Conservation (phyloP, 2,888 invertebrate genomes). For the Anthophora plumipes region DNA sequence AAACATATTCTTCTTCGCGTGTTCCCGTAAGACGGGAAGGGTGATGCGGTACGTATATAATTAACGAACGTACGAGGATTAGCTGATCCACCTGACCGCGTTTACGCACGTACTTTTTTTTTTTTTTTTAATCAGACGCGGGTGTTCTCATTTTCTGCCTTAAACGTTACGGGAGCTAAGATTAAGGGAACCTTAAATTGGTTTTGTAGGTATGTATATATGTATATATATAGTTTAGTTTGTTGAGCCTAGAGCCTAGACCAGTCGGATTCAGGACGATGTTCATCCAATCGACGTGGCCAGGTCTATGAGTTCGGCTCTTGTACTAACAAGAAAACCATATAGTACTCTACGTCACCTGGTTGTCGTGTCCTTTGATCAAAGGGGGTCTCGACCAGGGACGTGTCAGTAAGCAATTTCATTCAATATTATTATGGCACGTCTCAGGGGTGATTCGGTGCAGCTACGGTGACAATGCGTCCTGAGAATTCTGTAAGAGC, state of each 20-base stretch:
- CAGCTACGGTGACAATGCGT: conserved; percentile 64
- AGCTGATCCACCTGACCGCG: conserved; percentile 59
- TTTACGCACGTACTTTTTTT: conserved; percentile 55
- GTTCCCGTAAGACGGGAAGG: conserved; percentile 58
- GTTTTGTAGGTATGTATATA: conserved; percentile 63
- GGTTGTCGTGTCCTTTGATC: neutral
- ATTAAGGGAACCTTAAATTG: conserved; percentile 80
- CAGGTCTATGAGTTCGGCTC: conserved; percentile 67
- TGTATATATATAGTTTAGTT: conserved; percentile 72
- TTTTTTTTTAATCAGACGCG: conserved; percentile 56
- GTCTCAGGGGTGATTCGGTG: conserved; percentile 74
- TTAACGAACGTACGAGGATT: conserved; percentile 55
- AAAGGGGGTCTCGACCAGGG: neutral
- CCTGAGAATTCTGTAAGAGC: conserved; percentile 62
- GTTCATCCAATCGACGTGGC: neutral
- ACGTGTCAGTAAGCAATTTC: conserved; percentile 58
- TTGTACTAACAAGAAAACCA: conserved; percentile 75
- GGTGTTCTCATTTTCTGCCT: conserved; percentile 59
- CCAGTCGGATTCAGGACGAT: conserved; percentile 20
- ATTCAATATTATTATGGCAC: conserved; percentile 80
- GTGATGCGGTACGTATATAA: conserved; percentile 55
- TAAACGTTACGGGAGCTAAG: conserved; percentile 76
- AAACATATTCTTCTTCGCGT: conserved; percentile 37
- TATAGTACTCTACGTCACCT: conserved; percentile 72
- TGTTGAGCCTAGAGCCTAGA: conserved; percentile 74